These are phyloP conservation scores for Toxostoma redivivum DNA, from an alignment of 2,113 vertebrate species.

Conservation along the genomic window DNA sequence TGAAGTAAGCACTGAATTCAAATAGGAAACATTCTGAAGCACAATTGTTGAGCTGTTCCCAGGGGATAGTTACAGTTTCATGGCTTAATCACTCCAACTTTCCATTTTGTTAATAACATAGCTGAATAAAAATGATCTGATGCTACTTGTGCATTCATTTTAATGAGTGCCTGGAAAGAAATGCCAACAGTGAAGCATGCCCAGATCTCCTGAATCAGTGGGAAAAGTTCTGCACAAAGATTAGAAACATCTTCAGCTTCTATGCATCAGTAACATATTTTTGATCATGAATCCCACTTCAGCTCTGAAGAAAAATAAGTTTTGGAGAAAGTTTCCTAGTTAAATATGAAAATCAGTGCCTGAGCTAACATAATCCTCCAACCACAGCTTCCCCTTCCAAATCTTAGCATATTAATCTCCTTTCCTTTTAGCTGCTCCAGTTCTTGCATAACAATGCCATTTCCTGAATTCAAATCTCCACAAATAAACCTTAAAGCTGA, in stretches of 20 bases:
- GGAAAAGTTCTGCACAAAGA: background rate
- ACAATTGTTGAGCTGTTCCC: background rate
- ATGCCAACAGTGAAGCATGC: background rate
- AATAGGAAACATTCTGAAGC: background rate
- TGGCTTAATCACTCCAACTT: slow-evolving; percentile 11
- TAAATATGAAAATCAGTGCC: background rate
- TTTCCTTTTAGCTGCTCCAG: slow-evolving; percentile 32
- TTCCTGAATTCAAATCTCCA: slow-evolving; percentile 44
- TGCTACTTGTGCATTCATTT: background rate
- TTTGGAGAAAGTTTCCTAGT: background rate
- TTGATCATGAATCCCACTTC: background rate
- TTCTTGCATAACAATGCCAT: slow-evolving; percentile 40
- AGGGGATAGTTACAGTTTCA: background rate
- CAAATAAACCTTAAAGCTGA: slow-evolving; percentile 39
- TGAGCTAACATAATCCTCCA: background rate
- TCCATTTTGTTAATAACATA: background rate
- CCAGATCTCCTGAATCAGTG: background rate
- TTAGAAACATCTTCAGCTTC: background rate
- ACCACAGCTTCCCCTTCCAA: background rate
- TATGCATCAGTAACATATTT: background rate
- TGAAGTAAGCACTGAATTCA: background rate
- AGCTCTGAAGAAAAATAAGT: background rate
- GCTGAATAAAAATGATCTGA: background rate
- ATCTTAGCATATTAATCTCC: slow-evolving; percentile 18
- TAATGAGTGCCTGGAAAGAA: slow-evolving; percentile 5